Percentiles rank a stretch among this genome's conserved stretches.
Evolutionary conservation across 2,797 vertebrate genomes (phyloP).

Genomic region (Sebastes goodei): DNA sequence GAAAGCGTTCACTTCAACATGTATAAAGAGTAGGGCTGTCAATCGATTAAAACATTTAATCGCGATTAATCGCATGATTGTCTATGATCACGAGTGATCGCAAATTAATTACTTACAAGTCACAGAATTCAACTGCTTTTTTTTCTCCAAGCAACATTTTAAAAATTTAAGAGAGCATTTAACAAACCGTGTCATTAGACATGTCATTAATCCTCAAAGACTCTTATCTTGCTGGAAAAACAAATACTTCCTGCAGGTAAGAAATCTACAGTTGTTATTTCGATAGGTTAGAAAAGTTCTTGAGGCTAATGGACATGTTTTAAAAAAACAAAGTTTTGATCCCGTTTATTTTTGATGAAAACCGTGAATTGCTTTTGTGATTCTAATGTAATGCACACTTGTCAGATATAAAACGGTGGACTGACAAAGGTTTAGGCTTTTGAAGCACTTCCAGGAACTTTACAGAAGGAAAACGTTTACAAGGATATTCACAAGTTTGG

Average conservation of each 20-base stretch:
- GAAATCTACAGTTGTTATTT: background rate
- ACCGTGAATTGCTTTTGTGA: background rate
- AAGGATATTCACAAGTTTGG: background rate
- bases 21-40: background rate
- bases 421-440: too few relatives aligned
- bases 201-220: background rate
- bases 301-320: background rate
- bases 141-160: background rate
- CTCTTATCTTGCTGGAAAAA: background rate
- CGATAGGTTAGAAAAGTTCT: background rate
- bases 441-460: background rate
- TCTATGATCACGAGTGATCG: too few relatives aligned
- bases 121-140: background rate
- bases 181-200: background rate
- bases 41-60: too few relatives aligned
- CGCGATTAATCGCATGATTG: too few relatives aligned
- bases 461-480: background rate
- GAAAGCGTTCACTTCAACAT: background rate
- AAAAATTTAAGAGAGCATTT: background rate
- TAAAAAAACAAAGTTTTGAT: background rate
- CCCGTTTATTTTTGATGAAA: background rate
- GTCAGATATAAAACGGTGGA: background rate
- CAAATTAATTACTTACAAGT: background rate
- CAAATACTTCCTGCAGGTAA: too few relatives aligned
- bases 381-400: too few relatives aligned